Base-by-base conservation (phyloP, 2,113 vertebrate species). In the Microcebus tavaratra region DNA sequence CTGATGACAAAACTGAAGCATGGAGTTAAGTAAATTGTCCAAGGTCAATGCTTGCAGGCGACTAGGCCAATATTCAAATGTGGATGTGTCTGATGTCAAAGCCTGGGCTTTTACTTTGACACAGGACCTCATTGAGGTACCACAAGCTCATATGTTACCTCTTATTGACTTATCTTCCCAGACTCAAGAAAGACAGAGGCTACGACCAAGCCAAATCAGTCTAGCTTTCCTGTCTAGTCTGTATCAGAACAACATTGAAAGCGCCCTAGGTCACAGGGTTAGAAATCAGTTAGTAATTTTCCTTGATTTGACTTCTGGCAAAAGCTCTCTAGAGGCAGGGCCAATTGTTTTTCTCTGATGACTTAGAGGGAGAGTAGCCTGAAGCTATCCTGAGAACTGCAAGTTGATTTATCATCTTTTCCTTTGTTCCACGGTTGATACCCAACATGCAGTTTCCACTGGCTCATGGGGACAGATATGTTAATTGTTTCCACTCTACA, bases 371-470 rank as follows among this genome's bases (percentile, higher is more conserved):
- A 95, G 15, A 63, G 39, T 97, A 90, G 79, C 90, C 91, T 78
- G 81, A 95, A 67, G 90, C 80, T 84, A n/a, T 90, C 72, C 79
- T 81, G 75, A 94, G 61, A 96, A 90, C 70, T 88, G 63, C 67
- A 86, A 93, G 88, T 88, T 91, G 90, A 88, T 98, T 96, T 95
- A 96, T 96, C 82, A 96, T 96, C 85, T 82, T 95, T 92, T 80
- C 48, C 68, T 95, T 90, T 96, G 89, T 95, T 89, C 57, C 34
- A 4, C 85, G 89, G 91, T 94, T 89, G 45, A 42, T 76, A 91
- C 84, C 83, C 97, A 95, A 67, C 81, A 45, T n/a, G 79, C 75
- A 87, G 31, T 67, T 93, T 79, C 90, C 42, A 92, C 63, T 93
- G 90, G 68, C 39, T 91, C 96, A 39, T 36, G 67, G 75, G 70